phyloP scores from a whole-genome alignment of 2,888 invertebrate genomes.

The Cheilosia vernalis region DNA sequence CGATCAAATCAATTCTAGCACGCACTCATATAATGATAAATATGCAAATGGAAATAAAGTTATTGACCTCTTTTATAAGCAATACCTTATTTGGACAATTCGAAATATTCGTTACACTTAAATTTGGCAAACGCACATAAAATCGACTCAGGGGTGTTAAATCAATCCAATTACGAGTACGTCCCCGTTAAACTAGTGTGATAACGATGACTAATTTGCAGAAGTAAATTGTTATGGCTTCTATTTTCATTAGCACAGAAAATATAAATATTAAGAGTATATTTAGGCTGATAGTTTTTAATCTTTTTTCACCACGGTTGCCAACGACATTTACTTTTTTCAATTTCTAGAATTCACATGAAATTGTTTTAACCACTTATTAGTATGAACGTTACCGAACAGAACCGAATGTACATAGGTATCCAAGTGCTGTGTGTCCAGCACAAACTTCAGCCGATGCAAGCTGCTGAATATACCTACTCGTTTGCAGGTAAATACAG shows the following conservation, averaged over 20 bases:
- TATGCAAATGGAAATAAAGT: conserved; percentile 53
- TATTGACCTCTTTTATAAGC: conserved; percentile 53
- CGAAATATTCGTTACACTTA: neutral
- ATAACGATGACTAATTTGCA: neutral
- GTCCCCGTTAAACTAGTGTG: neutral
- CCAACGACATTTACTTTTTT: too few relatives aligned
- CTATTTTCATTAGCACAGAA: conserved; percentile 7
- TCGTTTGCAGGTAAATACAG: conserved; percentile 5
- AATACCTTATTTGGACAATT: neutral
- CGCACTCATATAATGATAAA: conserved; percentile 12
- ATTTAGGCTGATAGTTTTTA: neutral
- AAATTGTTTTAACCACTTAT: conserved; percentile 45
- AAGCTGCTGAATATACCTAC: neutral
- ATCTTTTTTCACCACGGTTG: neutral
- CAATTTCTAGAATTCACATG: neutral
- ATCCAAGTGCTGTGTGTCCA: conserved; percentile 42
- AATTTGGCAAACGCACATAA: neutral
- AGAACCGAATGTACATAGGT: conserved; percentile 38
- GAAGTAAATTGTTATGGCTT: conserved; percentile 50
- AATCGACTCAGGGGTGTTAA: neutral
- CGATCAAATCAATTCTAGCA: conserved; percentile 1
- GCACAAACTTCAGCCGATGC: conserved; percentile 41
- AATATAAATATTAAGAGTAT: neutral
- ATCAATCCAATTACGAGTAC: neutral
- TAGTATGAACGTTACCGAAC: conserved; percentile 29